Evolutionary conservation across 2,113 vertebrate species (phyloP).

Genomic region (Orthonyx spaldingii): DNA sequence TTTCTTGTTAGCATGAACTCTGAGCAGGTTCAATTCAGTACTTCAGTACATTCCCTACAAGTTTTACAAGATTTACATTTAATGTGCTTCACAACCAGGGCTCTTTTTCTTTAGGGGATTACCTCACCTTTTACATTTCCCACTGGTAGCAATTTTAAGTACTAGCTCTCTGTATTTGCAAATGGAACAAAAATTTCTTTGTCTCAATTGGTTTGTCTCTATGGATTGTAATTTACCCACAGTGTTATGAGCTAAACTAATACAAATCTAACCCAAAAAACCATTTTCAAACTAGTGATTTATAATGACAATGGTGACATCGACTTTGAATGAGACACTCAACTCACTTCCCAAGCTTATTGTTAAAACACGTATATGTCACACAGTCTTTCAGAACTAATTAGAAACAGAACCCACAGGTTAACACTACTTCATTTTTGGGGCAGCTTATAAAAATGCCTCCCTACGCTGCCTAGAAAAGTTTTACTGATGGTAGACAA

Average conservation of each 20-base stretch:
- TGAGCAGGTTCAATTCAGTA: background rate
- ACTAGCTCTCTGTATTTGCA: background rate
- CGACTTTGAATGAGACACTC: background rate
- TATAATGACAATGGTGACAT: background rate
- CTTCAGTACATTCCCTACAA: background rate
- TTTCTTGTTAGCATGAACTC: background rate
- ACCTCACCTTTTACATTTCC: constrained; percentile 39
- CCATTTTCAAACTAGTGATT: background rate
- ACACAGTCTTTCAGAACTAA: background rate
- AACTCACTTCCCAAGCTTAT: background rate
- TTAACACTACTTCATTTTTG: background rate
- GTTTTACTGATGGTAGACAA: background rate
- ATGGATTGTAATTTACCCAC: background rate
- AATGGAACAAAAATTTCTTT: constrained; percentile 19
- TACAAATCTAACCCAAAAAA: background rate
- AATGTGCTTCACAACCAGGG: background rate
- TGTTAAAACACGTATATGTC: background rate
- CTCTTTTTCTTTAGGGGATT: constrained; percentile 4
- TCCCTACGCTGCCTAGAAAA: background rate
- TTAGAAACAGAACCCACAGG: constrained; percentile 27
- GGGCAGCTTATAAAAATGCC: background rate
- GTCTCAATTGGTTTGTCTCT: background rate
- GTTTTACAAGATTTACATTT: constrained; percentile 15
- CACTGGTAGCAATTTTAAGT: constrained; percentile 13
- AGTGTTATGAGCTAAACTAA: background rate